Evolutionary conservation across 2,113 vertebrate genomes (phyloP).

Genomic region (Oreotrochilus melanogaster): DNA sequence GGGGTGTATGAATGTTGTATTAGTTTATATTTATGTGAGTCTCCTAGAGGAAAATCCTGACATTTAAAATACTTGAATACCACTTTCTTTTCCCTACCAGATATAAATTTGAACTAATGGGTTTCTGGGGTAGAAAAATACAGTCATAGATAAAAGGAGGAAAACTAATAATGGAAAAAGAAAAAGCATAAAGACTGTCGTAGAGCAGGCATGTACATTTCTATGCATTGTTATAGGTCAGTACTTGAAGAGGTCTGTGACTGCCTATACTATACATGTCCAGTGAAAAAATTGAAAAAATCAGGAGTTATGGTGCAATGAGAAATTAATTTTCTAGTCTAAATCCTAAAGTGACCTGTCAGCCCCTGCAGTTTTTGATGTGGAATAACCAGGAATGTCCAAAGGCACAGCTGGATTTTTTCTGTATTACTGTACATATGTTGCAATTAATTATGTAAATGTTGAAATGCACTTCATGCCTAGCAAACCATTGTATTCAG

Average conservation of each 20-base stretch:
- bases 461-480: background rate
- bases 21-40: conserved; percentile 42
- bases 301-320: background rate
- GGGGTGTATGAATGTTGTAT: conserved; percentile 40
- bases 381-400: background rate
- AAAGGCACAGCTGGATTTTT: conserved; percentile 10
- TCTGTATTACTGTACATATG: background rate
- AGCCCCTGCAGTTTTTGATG: background rate
- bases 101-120: background rate
- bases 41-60: conserved; percentile 40
- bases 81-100: background rate
- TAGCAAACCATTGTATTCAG: background rate
- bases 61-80: background rate
- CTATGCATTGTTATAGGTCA: background rate
- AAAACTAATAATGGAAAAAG: background rate
- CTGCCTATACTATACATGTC: background rate
- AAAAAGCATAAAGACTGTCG: background rate
- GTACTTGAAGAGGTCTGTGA: background rate
- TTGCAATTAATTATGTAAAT: conserved; percentile 8
- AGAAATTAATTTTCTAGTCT: background rate
- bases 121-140: background rate
- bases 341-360: background rate
- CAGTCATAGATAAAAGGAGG: background rate
- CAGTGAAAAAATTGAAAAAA: background rate
- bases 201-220: background rate